Base-by-base conservation (phyloP, 1,140 invertebrate genomes). In the Trichonephila inaurata region DNA sequence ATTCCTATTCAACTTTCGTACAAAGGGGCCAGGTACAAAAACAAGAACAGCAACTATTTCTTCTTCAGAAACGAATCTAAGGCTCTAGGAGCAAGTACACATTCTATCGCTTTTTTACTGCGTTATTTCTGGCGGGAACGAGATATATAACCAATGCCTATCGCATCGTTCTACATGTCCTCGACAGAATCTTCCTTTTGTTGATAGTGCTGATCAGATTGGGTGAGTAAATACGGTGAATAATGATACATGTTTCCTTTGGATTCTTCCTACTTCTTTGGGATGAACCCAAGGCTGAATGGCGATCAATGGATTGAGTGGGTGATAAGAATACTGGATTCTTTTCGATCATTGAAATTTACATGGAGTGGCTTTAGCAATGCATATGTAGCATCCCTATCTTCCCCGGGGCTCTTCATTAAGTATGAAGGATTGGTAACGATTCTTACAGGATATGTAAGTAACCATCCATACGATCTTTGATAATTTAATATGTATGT, bases 231-330 rank as follows among this genome's bases (percentile, higher is more conserved):
- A 83, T 51, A 83, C 40, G 51, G 82, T 83, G 82, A 83, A 83
- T 83, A 60, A 83, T 83, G 82, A 83, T 83, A 83, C 82, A 83
- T 51, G 82, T 58, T 83, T 83, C 82, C 51, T 83, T 24, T 77
- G 28, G 18, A 33, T 77, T 77, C 72, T 77, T 77, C 40, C 72
- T 77, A 18, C 16, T 72, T 72, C 69, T 77, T 77, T 19, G 72
- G 69, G 28, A 18, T 77, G 18, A 83, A 83, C 33, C 33, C 33
- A 40, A 40, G 33, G 33, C 33, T n/a, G 44, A 83, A 83, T 58
- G 51, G 19, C n/a, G 82, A 83, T 83, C 82, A 83, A 83, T 83
- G 51, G 82, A 77, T 77, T 16, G 82, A 60, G 51, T 40, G 44
- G 40, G 16, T 58, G 82, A 83, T 83, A 83, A 58, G 82, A 58